Evolutionary conservation across 2,888 invertebrate genomes (phyloP).

Genomic region (Ectemnius lituratus): DNA sequence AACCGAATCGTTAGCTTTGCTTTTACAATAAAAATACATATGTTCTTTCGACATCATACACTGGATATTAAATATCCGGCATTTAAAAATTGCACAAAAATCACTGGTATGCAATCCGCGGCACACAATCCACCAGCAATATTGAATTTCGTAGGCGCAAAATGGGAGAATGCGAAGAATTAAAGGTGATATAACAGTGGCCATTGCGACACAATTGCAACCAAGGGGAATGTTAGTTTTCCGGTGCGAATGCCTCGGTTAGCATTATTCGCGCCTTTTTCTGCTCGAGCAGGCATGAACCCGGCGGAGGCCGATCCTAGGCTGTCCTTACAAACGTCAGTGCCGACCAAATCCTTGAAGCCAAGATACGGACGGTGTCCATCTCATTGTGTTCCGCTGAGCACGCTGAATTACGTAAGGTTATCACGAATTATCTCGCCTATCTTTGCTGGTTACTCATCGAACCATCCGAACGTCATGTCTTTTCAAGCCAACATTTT

Average conservation of each 20-base stretch:
- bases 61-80: no score
- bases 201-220: neutral
- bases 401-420: constrained; percentile 60
- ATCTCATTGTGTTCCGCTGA: constrained; percentile 61
- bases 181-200: no score
- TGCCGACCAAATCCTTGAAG: constrained; percentile 54
- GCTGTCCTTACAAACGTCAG: constrained; percentile 46
- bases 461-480: constrained; percentile 3
- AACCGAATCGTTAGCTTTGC: no score
- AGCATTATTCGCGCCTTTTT: constrained; percentile 23
- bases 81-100: neutral
- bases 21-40: no score
- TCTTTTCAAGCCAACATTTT: neutral
- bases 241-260: neutral
- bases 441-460: constrained; percentile 28
- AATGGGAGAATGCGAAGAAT: no score
- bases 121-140: no score
- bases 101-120: neutral
- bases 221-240: constrained; percentile 9
- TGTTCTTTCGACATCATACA: no score
- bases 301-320: constrained; percentile 1
- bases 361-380: constrained; percentile 46
- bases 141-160: no score
- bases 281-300: constrained; percentile 24
- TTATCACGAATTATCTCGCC: constrained; percentile 48